These are phyloP conservation scores for Danaus chrysippus DNA, from an alignment of 2,888 invertebrate genomes.

Conservation along the genomic window DNA sequence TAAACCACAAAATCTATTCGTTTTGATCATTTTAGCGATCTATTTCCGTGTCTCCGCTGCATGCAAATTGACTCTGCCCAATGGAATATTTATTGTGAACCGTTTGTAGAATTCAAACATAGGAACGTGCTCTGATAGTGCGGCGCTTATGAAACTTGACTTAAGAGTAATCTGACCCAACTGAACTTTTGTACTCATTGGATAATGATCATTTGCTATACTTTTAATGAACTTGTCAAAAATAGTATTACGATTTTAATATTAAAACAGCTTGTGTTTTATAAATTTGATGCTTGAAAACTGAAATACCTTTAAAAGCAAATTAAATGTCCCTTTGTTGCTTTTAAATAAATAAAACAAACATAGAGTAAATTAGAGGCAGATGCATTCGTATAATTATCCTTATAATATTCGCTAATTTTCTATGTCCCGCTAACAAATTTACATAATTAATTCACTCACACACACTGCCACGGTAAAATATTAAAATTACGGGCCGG, in stretches of 20 bases:
- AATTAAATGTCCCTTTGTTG: not conserved
- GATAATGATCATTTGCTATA: not conserved
- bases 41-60: conserved; percentile 29
- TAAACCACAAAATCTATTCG: conserved; percentile 14
- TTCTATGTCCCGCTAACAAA: conserved; percentile 60
- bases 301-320: not conserved
- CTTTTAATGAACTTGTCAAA: not conserved
- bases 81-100: conserved; percentile 45
- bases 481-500: conserved; percentile 58
- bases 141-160: conserved; percentile 28
- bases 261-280: not conserved
- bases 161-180: conserved; percentile 9
- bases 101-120: conserved; percentile 38
- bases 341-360: not conserved
- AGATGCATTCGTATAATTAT: conserved; percentile 11
- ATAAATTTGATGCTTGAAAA: not conserved
- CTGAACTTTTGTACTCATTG: too few species aligned
- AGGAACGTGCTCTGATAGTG: conserved; percentile 31
- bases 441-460: conserved; percentile 67
- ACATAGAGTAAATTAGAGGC: conserved; percentile 3
- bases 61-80: conserved; percentile 49
- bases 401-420: conserved; percentile 42
- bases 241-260: too few species aligned
- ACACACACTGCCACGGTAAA: conserved; percentile 46
- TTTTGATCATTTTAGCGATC: conserved; percentile 18